Conservation (phyloP, 1,140 invertebrate species). For the Dinoponera quadriceps region DNA sequence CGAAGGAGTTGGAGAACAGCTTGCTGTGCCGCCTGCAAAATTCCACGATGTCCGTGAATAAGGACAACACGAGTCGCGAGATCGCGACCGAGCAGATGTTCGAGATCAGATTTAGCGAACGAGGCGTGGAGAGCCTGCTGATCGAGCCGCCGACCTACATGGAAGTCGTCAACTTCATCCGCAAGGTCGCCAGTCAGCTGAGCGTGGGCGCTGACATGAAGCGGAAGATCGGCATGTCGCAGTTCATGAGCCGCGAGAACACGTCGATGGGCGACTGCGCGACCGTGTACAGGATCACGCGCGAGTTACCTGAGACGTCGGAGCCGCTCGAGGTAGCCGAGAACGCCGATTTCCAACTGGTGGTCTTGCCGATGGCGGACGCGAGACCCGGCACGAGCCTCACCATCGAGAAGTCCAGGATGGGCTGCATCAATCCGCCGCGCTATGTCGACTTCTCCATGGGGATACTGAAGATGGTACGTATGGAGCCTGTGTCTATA, state of each 20-base stretch:
- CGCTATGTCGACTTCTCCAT: background rate
- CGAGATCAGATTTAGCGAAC: constrained; percentile 67
- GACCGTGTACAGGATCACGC: background rate
- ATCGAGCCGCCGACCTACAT: constrained; percentile 8
- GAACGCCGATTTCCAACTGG: background rate
- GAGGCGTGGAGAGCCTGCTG: constrained; percentile 57
- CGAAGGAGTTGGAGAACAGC: constrained; percentile 37
- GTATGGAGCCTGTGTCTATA: background rate
- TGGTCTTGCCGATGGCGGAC: background rate
- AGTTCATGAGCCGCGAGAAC: constrained; percentile 32
- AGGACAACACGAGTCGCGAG: background rate
- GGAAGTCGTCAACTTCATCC: constrained; percentile 28
- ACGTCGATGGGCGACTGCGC: constrained; percentile 46
- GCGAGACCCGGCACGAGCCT: background rate
- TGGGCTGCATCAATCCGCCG: constrained; percentile 28
- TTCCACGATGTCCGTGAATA: background rate
- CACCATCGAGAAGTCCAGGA: constrained; percentile 3
- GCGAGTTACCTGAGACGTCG: background rate
- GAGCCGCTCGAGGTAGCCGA: background rate
- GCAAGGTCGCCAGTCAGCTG: constrained; percentile 48
- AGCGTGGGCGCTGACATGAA: constrained; percentile 31
- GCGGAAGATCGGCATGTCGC: constrained; percentile 3
- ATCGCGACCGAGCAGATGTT: constrained; percentile 45
- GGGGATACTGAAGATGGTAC: constrained; percentile 28
- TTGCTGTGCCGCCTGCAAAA: constrained; percentile 61